Evolutionary conservation across 2,113 vertebrate species (phyloP), one percentile per base, ranked within the genome.

Genomic region (Pomatorhinus ruficollis): DNA sequence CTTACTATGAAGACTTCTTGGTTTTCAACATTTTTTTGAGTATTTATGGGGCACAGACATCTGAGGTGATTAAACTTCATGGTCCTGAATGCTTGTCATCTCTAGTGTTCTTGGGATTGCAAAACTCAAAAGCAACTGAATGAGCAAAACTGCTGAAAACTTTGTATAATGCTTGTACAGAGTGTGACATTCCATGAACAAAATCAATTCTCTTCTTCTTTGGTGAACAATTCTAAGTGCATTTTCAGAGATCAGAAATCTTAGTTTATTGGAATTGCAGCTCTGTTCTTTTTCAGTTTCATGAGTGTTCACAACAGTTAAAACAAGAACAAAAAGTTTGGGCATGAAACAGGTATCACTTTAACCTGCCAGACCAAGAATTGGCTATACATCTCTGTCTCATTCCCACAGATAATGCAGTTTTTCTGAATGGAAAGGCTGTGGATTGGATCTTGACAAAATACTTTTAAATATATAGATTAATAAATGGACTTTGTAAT

Each of bases 211-310:
- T 90, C n/a, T 85, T 95, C 80, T 90, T 44, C 68, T 88, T 90
- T 92, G 47, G 40, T 80, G 53, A 91, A 39, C 75, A 78, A 71
- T 65, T 87, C 31, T 64, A 95, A 84, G 37, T 89, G 76, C 53
- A 93, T 96, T 95, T 97, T 68, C 83, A 96, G 75, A 95, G 63
- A 89, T 95, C 69, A 96, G 81, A 89, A 89, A 76, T 95, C 92
- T 94, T 95, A 94, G 93, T 93, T 95, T 87, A 80, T 93, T 83
- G 92, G 94, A 96, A 90, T 90, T 86, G 37, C 66, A 95, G 57
- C 52, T 70, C 66, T 93, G 88, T 95, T 98, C 92, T 91, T 83
- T 92, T 97, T 95, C 97, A 96, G 87, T 95, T 97, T 97, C 40
- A 35, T 85, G 94, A 97, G 40, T 72, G 59, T 93, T 97, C 87